Percentiles rank a stretch among this genome's conserved stretches.
Evolutionary conservation across 2,888 invertebrate genomes (phyloP).

Genomic region (Eupithecia pulchellata): DNA sequence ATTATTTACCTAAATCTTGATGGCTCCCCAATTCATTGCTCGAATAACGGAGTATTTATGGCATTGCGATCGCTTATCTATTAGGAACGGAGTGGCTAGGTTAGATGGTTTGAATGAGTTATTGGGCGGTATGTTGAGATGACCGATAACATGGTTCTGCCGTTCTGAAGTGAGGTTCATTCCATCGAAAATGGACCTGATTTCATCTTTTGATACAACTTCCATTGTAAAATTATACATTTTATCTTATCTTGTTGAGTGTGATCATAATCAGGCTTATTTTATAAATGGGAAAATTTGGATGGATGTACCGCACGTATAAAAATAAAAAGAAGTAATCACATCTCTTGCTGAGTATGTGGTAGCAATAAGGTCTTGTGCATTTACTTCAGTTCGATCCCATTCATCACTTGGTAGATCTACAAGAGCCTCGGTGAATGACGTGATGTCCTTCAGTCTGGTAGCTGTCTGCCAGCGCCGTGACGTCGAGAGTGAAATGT

Average conservation of each 20-base stretch:
- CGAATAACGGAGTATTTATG: conserved; percentile 25
- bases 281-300: too few species aligned
- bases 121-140: not conserved
- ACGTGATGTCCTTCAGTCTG: conserved; percentile 42
- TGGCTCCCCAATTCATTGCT: conserved; percentile 26
- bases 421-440: conserved; percentile 6
- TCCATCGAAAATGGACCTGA: not conserved
- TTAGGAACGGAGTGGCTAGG: conserved; percentile 19
- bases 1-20: conserved; percentile 23
- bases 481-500: conserved; percentile 60
- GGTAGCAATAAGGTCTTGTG: not conserved
- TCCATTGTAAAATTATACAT: not conserved
- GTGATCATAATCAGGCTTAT: too few species aligned
- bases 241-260: too few species aligned
- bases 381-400: not conserved
- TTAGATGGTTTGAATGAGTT: conserved; percentile 1
- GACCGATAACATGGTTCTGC: not conserved
- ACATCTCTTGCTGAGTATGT: not conserved
- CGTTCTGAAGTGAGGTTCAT: not conserved
- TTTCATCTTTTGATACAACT: not conserved
- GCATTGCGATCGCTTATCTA: conserved; percentile 25
- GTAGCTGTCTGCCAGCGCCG: conserved; percentile 40
- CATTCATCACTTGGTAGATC: not conserved
- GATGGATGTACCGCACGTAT: too few species aligned
- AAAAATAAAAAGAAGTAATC: too few species aligned